Conservation (phyloP, 2,113 vertebrate genomes). For the Lates calcarifer region DNA sequence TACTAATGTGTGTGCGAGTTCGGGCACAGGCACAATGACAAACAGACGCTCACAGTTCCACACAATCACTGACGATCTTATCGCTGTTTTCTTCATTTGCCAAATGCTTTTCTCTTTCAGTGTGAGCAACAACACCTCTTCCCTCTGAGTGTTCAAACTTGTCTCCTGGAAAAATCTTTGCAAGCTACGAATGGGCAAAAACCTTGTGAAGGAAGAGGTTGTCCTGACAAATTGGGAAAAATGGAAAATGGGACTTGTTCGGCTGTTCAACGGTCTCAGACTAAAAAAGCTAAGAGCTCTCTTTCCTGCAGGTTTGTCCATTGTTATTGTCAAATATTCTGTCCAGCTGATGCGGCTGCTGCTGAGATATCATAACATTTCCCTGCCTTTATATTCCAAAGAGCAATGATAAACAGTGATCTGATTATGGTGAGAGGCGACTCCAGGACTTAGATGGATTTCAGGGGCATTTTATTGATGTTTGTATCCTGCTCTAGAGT, state of each 20-base stretch:
- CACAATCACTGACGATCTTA: conserved; percentile 20
- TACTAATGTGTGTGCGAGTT: not conserved
- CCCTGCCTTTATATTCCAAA: conserved; percentile 24
- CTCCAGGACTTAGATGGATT: conserved; percentile 55
- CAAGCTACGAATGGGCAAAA: conserved; percentile 27
- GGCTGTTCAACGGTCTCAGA: not conserved
- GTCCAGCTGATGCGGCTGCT: conserved; percentile 6
- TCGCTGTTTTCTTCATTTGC: conserved; percentile 47
- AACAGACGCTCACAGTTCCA: conserved; percentile 4
- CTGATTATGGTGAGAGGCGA: conserved; percentile 43
- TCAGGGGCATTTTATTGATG: conserved; percentile 56
- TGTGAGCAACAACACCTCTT: not conserved
- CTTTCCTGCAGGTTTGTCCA: not conserved
- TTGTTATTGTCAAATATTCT: conserved; percentile 24
- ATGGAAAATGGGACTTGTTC: not conserved
- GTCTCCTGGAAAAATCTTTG: conserved; percentile 1
- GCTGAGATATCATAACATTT: not conserved
- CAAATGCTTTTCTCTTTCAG: conserved; percentile 13
- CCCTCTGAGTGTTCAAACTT: conserved; percentile 19
- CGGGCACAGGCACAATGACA: conserved; percentile 5
- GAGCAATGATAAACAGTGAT: conserved; percentile 44
- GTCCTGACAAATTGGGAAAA: not conserved
- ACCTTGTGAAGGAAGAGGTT: not conserved
- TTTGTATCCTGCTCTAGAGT: conserved; percentile 46
- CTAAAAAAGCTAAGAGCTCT: not conserved